Conservation (phyloP, 1,140 invertebrate genomes). For the Aphelenchoides besseyi region DNA sequence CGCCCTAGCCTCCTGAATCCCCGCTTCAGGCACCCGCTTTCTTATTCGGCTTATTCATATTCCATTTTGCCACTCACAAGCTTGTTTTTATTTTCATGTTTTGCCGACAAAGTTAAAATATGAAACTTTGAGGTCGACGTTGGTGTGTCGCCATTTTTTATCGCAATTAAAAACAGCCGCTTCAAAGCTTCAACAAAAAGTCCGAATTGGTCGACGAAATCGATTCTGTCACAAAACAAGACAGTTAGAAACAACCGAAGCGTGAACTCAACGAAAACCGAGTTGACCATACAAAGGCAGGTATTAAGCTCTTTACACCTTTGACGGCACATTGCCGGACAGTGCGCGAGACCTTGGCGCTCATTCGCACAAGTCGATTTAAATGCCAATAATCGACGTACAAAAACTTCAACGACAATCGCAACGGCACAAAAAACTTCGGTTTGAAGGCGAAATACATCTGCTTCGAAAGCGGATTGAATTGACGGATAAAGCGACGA, state of each 20-base stretch:
- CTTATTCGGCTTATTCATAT: conserved; percentile 6
- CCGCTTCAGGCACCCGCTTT: not conserved
- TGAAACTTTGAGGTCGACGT: too few relatives aligned
- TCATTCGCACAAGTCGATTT: not conserved
- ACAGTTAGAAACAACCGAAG: not conserved
- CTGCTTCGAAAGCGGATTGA: not conserved
- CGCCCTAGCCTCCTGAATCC: not conserved
- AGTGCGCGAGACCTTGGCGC: conserved; percentile 1
- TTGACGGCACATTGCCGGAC: too few relatives aligned
- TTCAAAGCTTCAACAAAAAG: not conserved
- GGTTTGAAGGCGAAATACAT: not conserved
- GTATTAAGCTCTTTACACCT: too few relatives aligned
- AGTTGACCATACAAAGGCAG: not conserved
- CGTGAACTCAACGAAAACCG: not conserved
- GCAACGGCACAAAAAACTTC: not conserved
- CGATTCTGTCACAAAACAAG: not conserved
- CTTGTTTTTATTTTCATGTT: conserved; percentile 2
- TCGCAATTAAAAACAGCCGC: not conserved
- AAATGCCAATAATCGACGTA: not conserved
- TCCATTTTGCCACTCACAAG: not conserved
- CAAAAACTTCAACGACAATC: not conserved
- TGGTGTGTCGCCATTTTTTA: not conserved
- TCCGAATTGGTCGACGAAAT: not conserved
- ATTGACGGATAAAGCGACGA: not conserved
- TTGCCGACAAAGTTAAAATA: not conserved